Evolutionary conservation across 2,797 vertebrate genomes (phyloP).

Genomic region (Acanthurus leucopareius): DNA sequence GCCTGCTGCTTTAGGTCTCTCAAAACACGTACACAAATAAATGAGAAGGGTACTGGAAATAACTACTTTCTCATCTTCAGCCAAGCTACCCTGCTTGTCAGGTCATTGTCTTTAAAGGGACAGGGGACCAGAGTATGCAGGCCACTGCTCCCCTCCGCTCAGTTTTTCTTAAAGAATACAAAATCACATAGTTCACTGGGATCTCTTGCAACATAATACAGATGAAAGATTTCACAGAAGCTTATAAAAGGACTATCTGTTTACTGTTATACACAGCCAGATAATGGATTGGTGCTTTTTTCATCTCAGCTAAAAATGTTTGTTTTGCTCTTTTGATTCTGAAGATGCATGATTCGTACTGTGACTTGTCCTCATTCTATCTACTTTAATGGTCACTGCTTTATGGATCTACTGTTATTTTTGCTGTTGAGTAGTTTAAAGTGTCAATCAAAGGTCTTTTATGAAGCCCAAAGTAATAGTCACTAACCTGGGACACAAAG

Average conservation of each 20-base stretch:
- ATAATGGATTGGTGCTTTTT: constrained; percentile 54
- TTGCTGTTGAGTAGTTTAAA: constrained; percentile 21
- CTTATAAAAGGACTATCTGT: constrained; percentile 58
- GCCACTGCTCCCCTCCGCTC: constrained; percentile 28
- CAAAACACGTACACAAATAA: constrained; percentile 78
- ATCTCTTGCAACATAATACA: constrained; percentile 39
- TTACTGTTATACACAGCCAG: constrained; percentile 57
- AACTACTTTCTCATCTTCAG: constrained; percentile 75
- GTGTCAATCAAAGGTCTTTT: constrained; percentile 24
- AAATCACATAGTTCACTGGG: constrained; percentile 62
- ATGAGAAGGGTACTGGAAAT: constrained; percentile 76
- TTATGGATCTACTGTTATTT: constrained; percentile 19
- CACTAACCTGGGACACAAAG: constrained; percentile 11
- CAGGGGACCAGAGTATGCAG: constrained; percentile 36
- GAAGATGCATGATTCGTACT: constrained; percentile 29
- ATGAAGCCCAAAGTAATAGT: background rate
- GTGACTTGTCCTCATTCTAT: constrained; percentile 67
- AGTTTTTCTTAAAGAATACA: constrained; percentile 30
- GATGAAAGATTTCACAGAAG: constrained; percentile 45
- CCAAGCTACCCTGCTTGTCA: constrained; percentile 70
- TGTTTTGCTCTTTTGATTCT: constrained; percentile 50
- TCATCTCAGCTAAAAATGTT: constrained; percentile 66
- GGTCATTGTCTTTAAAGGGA: constrained; percentile 78
- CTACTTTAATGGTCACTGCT: constrained; percentile 41
- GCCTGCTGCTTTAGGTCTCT: constrained; percentile 66